phyloP scores from a whole-genome alignment of 1,140 invertebrate genomes.

The Scaptomyza pallida region DNA sequence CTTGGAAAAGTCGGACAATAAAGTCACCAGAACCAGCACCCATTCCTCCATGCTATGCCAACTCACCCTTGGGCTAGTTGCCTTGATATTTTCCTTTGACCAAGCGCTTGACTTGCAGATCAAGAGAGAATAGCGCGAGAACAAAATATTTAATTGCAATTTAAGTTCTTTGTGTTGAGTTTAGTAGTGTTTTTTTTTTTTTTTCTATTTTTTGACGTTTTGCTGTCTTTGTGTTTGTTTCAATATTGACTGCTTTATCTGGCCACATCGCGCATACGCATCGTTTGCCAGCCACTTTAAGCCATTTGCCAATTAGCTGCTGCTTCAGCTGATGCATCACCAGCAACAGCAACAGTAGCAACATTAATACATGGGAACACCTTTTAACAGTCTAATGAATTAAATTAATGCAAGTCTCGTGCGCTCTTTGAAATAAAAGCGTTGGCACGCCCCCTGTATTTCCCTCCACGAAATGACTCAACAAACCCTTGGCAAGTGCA shows the following conservation, averaged over 20 bases:
- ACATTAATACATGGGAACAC: slow-evolving; percentile 28
- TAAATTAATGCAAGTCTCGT: slow-evolving; percentile 74
- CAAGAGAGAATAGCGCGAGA: slow-evolving; percentile 9
- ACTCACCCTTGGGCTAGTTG: neutral
- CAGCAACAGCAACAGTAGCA: slow-evolving; percentile 30
- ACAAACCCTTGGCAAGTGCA: slow-evolving; percentile 16
- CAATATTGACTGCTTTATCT: slow-evolving; percentile 22
- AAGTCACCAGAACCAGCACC: neutral
- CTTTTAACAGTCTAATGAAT: slow-evolving; percentile 66
- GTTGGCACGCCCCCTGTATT: slow-evolving; percentile 11
- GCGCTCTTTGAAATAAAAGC: slow-evolving; percentile 45
- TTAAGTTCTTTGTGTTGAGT: slow-evolving; percentile 14
- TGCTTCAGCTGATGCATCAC: slow-evolving; percentile 25
- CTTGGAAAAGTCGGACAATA: slow-evolving; percentile 32
- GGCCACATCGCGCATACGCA: slow-evolving; percentile 56
- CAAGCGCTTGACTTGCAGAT: slow-evolving; percentile 31
- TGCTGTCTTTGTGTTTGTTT: slow-evolving; percentile 8
- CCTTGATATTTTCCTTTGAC: neutral
- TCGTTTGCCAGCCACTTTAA: slow-evolving; percentile 40
- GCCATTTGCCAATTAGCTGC: slow-evolving; percentile 64
- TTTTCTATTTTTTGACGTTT: neutral
- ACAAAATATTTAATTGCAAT: slow-evolving; percentile 30
- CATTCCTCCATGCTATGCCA: neutral
- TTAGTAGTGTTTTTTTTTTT: neutral
- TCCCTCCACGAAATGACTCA: neutral